Evolutionary conservation across 1,140 invertebrate genomes (phyloP).

Genomic region (Meloidogyne chitwoodi): DNA sequence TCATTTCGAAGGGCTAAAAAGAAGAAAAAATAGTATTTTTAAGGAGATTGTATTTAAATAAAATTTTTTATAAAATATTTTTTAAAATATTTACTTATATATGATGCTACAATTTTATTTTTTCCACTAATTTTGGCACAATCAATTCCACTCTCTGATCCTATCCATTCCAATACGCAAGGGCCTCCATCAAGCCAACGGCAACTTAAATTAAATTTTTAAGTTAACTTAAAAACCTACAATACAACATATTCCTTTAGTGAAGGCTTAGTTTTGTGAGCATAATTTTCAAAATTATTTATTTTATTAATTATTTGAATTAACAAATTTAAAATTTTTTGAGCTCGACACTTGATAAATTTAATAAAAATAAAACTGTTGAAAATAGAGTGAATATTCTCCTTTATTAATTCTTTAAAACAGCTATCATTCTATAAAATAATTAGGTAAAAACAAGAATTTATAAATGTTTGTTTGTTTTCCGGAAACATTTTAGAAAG

Average conservation of each 20-base stretch:
- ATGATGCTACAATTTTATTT: not conserved
- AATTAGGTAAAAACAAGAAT: too few relatives aligned
- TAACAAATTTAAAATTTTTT: not conserved
- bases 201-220: not conserved
- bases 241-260: slow-evolving; percentile 7
- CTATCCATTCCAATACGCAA: slow-evolving; percentile 4
- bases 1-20: slow-evolving; percentile 12
- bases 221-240: not conserved
- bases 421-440: not conserved
- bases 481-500: too few relatives aligned
- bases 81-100: not conserved
- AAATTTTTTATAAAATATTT: not conserved
- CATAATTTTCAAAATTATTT: slow-evolving; percentile 2
- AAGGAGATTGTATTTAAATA: not conserved
- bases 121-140: slow-evolving; percentile 7
- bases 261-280: not conserved
- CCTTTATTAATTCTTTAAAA: not conserved
- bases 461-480: too few relatives aligned
- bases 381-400: not conserved
- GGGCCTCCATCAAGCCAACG: slow-evolving; percentile 14
- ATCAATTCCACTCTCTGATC: slow-evolving; percentile 7
- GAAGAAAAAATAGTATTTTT: too few relatives aligned
- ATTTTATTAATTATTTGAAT: not conserved
- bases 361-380: not conserved
- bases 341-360: not conserved